Evolutionary conservation across 1,140 invertebrate species (phyloP).

Genomic region (Caenorhabditis latens): DNA sequence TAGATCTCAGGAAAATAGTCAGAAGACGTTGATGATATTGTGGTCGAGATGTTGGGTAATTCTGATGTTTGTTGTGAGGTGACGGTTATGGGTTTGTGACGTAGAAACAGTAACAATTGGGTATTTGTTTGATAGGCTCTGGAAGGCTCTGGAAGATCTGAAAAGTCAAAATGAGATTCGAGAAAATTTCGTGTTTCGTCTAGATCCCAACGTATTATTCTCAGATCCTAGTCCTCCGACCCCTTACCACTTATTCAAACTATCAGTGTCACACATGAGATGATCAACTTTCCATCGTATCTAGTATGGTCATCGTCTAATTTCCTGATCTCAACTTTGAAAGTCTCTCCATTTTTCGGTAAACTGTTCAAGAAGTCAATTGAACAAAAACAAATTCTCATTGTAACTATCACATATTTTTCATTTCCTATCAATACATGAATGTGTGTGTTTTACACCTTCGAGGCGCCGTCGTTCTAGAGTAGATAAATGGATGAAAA

Average conservation of each 20-base stretch:
- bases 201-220: too few species aligned
- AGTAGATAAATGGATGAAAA: not conserved
- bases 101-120: too few species aligned
- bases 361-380: constrained; percentile 5
- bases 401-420: too few species aligned
- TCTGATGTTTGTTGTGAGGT: not conserved
- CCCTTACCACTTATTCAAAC: not conserved
- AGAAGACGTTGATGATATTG: not conserved
- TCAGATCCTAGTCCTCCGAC: not conserved
- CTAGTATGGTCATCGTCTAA: not conserved
- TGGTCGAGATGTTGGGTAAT: not conserved
- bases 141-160: not conserved
- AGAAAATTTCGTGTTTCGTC: not conserved
- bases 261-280: not conserved
- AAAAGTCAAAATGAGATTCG: not conserved
- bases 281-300: not conserved
- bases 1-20: too few species aligned
- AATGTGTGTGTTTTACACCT: not conserved
- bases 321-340: not conserved
- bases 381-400: too few species aligned
- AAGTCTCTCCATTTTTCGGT: not conserved
- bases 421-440: too few species aligned
- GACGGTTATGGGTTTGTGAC: not conserved
- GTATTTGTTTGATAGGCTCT: too few species aligned
- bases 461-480: not conserved